Base-by-base conservation (phyloP, 1,140 invertebrate species). In the Aphidius gifuensis region DNA sequence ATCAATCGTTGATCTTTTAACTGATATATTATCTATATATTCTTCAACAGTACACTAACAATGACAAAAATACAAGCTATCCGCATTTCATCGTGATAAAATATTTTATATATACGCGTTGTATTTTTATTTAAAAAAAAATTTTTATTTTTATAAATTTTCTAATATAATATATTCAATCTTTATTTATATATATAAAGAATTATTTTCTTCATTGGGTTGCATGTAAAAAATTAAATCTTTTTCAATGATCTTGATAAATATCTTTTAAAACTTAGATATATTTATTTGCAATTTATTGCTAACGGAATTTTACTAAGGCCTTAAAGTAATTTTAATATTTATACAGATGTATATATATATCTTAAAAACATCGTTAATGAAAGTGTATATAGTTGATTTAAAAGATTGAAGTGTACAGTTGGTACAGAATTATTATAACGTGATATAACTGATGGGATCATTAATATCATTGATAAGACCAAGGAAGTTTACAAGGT, bases 391-490 rank as follows among this genome's bases (percentile, higher is more conserved):
- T 39, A 16, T 7, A 23, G 51, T n/a, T 54, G 51, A 54, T 11
- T 54, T 5, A 23, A 50, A 50, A 23, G 48, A 50, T 32, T 50
- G 9, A 50, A 32, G 21, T 16, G n/a, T 50, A 32, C 23, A 32
- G 23, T 32, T 32, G 23, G 23, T 32, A 32, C 23, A 32, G 4
- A 32, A 32, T 32, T 32, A 58, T 58, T 46, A 46, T 46, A 45
- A 46, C 39, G 43, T 48, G 16, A 16, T 16, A 16, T 16, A 16
- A 51, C 42, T 50, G 16, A 9, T 43, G 47, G n/a, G 11, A 51
- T 62, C 68, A 74, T 72, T 72, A 74, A 74, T 74, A 74, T 72
- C 66, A 32, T 32, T 66, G 71, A 74, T 74, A 68, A 70, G 58
- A 55, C 51, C 38, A 57, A 58, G 57, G 64, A 68, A 63, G 64